Evolutionary conservation across 2,888 invertebrate genomes (phyloP), one percentile per base, ranked within the genome.

Genomic region (Lordiphosa fenestrarum): DNA sequence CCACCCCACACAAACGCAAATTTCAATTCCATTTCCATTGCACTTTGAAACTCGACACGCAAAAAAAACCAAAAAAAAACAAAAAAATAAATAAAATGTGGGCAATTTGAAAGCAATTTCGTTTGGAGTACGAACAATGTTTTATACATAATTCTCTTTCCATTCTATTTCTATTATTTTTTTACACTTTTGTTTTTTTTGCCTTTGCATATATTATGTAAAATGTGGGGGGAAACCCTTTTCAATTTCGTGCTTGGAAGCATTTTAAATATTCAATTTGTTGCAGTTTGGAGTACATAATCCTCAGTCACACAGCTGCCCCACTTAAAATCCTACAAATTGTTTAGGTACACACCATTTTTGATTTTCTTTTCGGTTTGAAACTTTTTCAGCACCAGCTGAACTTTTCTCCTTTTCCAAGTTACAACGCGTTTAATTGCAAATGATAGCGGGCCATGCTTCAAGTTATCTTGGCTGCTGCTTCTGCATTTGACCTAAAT

Each of bases 381-480:
- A 30, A 30, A 9, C 15, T 15, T 15, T 30, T 30, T 10, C 10
- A 10, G 10, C 30, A 30, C 10, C 9, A 10, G 9, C 2, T 30
- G 30, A 44, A 44, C 55, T 57, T 36, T 53, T 5, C 36, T 36
- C 33, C 13, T 40, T 30, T 35, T 12, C 38, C 63, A 74, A 74
- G 76, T 76, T 78, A 76, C 81, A 77, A 77, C 71, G 77, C 71
- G 56, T 68, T 81, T 77, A 77, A 77, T 81, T 77, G 81, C 72
- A 48, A 74, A 69, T 77, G 81, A 77, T 77, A 77, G 65, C 74
- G 63, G 69, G 53, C 54, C 42, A 35, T 60, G 63, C 51, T 66
- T 59, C 55, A 80, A 73, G 69, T 64, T 67, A 55, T 55, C 50
- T 55, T 52, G 62, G 58, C 49, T 64, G 51, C 60, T 66, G 49